Percentiles rank a stretch among this genome's conserved stretches.
Conservation (phyloP, 2,888 invertebrate species). For the Elysia crispata region DNA sequence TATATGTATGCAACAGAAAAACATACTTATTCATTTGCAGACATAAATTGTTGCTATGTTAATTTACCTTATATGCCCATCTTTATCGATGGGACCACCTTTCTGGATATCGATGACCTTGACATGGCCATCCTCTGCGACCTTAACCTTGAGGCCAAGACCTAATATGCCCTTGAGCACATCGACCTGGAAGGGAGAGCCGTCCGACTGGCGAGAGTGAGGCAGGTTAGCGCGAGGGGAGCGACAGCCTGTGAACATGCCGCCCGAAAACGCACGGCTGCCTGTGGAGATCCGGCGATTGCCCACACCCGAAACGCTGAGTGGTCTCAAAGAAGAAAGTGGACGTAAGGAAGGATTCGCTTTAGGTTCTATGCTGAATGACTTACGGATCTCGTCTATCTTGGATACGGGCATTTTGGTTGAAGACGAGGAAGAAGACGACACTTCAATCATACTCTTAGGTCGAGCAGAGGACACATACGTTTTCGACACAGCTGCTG, state of each 20-base stretch:
- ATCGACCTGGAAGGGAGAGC: conserved; percentile 69
- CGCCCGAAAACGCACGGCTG: conserved; percentile 6
- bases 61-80: conserved; percentile 71
- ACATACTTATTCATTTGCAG: not conserved
- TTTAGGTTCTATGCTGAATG: conserved; percentile 4
- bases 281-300: conserved; percentile 6
- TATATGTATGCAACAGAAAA: too few relatives aligned
- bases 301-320: conserved; percentile 57
- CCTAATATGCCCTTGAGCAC: conserved; percentile 73
- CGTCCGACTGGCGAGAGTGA: conserved; percentile 60
- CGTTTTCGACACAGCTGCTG: not conserved
- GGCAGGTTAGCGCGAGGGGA: conserved; percentile 58
- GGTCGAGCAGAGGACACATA: conserved; percentile 2
- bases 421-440: not conserved
- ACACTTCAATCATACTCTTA: conserved; percentile 37
- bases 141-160: conserved; percentile 70
- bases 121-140: conserved; percentile 62
- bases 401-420: not conserved
- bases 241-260: conserved; percentile 1
- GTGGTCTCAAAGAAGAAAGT: conserved; percentile 60
- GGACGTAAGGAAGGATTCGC: conserved; percentile 50
- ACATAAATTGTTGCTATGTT: not conserved
- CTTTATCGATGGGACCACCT: conserved; percentile 69
- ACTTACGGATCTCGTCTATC: conserved; percentile 28
- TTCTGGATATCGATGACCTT: conserved; percentile 68